phyloP scores from a whole-genome alignment of 2,888 invertebrate genomes.

The Stenolophus ochropezus region DNA sequence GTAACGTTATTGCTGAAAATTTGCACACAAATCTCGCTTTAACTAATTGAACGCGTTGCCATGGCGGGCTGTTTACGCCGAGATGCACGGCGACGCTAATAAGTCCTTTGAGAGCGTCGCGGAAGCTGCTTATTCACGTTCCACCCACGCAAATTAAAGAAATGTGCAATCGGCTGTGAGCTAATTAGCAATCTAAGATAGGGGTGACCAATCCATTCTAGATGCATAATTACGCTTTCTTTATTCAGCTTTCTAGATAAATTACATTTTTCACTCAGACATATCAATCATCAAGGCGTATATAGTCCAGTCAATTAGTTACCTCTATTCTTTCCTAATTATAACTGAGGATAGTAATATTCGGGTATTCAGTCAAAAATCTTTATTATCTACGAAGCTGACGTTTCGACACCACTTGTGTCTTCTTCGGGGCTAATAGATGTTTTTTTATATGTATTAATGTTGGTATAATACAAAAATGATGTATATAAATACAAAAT shows the following conservation, averaged over 20 bases:
- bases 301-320: too few relatives aligned
- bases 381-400: too few relatives aligned
- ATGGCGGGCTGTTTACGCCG: slow-evolving; percentile 18
- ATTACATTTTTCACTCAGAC: too few relatives aligned
- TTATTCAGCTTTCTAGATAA: not conserved
- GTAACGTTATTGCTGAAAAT: slow-evolving; percentile 53
- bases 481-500: too few relatives aligned
- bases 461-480: too few relatives aligned
- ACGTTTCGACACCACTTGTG: too few relatives aligned
- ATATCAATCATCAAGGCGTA: too few relatives aligned
- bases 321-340: too few relatives aligned
- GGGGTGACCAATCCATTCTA: slow-evolving; percentile 9
- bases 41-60: slow-evolving; percentile 51
- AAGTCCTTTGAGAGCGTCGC: slow-evolving; percentile 42
- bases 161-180: slow-evolving; percentile 34
- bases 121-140: slow-evolving; percentile 15
- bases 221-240: slow-evolving; percentile 1
- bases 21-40: slow-evolving; percentile 57
- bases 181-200: slow-evolving; percentile 35
- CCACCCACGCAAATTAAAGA: slow-evolving; percentile 24
- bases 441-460: too few relatives aligned
- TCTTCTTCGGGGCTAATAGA: too few relatives aligned
- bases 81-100: slow-evolving; percentile 39
- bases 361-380: too few relatives aligned
- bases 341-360: too few relatives aligned